Conservation (phyloP, 1,140 invertebrate genomes). For the Drosophila nannoptera region DNA sequence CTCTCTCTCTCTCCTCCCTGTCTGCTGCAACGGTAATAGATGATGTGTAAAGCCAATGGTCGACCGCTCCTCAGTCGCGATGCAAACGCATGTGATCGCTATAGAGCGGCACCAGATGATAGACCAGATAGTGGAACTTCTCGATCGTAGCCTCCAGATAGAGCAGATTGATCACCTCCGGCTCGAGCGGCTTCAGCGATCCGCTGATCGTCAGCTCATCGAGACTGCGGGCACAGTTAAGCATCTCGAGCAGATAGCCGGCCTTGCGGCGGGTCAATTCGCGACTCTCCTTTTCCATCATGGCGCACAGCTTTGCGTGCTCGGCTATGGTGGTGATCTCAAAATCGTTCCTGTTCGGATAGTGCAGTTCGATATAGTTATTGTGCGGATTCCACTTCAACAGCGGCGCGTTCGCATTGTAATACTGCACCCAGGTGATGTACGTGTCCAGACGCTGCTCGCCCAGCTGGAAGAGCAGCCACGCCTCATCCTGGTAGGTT, state of each 20-base stretch:
- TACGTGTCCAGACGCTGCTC: constrained; percentile 13
- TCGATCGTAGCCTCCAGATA: constrained; percentile 23
- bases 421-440: constrained; percentile 30
- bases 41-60: neutral
- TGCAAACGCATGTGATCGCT: constrained; percentile 31
- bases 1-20: too few species aligned
- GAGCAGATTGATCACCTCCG: constrained; percentile 12
- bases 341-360: constrained; percentile 2
- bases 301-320: constrained; percentile 15
- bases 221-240: constrained; percentile 18
- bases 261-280: constrained; percentile 34
- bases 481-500: constrained; percentile 4
- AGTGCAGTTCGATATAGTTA: constrained; percentile 27
- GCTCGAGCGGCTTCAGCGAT: neutral
- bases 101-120: constrained; percentile 31
- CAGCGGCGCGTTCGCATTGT: constrained; percentile 25
- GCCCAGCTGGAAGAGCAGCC: neutral
- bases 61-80: neutral
- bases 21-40: too few species aligned
- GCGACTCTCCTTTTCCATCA: constrained; percentile 20
- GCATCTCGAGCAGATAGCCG: constrained; percentile 31
- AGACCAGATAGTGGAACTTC: constrained; percentile 33
- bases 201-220: neutral
- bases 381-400: constrained; percentile 17
- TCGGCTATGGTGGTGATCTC: constrained; percentile 1